Evolutionary conservation across 2,888 invertebrate genomes (phyloP).

Genomic region (Machimus rusticus): DNA sequence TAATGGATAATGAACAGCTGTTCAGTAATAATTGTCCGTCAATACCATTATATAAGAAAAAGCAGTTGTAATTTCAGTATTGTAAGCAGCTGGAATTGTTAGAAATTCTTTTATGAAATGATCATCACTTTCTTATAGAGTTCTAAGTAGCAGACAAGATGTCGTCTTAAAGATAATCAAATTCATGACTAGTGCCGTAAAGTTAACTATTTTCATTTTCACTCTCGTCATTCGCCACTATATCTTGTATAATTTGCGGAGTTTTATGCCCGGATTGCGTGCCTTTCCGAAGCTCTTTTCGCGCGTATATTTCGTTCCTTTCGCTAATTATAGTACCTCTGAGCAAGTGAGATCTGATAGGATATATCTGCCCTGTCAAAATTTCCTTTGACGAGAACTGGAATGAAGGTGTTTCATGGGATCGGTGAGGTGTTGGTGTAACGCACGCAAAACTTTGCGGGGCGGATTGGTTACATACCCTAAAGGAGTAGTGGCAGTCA

Average conservation of each 20-base stretch:
- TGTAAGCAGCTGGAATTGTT: too few relatives aligned
- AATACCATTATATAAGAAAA: too few relatives aligned
- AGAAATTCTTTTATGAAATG: too few relatives aligned
- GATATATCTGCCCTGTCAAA: not conserved
- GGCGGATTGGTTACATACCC: not conserved
- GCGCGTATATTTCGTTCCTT: not conserved
- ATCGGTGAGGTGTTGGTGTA: not conserved
- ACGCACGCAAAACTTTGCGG: not conserved
- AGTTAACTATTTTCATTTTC: not conserved
- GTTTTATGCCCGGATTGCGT: not conserved
- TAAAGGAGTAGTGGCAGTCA: not conserved
- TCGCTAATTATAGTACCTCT: not conserved
- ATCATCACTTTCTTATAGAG: not conserved
- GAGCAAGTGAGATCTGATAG: not conserved
- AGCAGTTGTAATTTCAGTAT: too few relatives aligned
- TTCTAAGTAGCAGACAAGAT: not conserved
- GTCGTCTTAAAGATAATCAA: not conserved
- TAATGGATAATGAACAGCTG: too few relatives aligned
- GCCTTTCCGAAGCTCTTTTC: slow-evolving; percentile 8
- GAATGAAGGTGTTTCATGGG: not conserved
- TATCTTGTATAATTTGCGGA: not conserved
- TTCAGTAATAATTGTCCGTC: too few relatives aligned
- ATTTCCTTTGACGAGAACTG: not conserved
- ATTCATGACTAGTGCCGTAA: not conserved
- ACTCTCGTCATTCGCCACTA: not conserved